Percentiles rank a stretch among this genome's conserved stretches.
phyloP scores from a whole-genome alignment of 2,797 vertebrate species.

The Loris lydekkerianus region DNA sequence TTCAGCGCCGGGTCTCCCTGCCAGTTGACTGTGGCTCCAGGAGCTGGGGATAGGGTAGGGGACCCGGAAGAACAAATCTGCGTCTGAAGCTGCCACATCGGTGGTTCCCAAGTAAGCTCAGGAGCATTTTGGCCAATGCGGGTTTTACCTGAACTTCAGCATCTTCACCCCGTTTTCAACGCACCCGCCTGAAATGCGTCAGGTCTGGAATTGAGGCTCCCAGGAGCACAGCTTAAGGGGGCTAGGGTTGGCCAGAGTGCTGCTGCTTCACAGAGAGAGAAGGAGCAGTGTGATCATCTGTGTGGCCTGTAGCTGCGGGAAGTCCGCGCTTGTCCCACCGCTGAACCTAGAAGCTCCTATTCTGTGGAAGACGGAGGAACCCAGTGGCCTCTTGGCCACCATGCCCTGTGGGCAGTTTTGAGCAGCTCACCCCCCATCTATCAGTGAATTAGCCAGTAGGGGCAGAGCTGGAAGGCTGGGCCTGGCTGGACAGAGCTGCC shows the following conservation, averaged over 20 bases:
- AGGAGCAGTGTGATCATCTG: not conserved
- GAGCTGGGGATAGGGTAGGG: not conserved
- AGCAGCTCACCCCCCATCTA: not conserved
- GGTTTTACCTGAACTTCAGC: slow-evolving; percentile 73
- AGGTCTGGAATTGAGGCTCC: not conserved
- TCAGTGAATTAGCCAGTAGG: not conserved
- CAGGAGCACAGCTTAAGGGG: not conserved
- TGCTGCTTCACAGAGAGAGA: not conserved
- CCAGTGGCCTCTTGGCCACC: not conserved
- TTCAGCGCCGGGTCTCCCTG: not conserved
- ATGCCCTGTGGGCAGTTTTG: not conserved
- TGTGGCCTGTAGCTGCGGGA: not conserved
- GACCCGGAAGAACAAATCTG: not conserved
- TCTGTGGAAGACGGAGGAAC: not conserved
- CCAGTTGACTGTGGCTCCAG: not conserved
- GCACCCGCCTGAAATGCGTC: not conserved
- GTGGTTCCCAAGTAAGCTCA: not conserved
- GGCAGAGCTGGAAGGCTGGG: not conserved
- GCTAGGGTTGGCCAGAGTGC: not conserved
- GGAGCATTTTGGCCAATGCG: slow-evolving; percentile 80
- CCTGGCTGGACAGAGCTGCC: not conserved
- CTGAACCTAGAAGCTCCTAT: not conserved
- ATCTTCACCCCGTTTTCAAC: not conserved
- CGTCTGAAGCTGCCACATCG: not conserved
- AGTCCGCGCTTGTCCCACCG: not conserved